Percentiles rank a stretch among this genome's conserved stretches.
phyloP scores from a whole-genome alignment of 2,888 invertebrate species.

The Euzetes globulus region DNA sequence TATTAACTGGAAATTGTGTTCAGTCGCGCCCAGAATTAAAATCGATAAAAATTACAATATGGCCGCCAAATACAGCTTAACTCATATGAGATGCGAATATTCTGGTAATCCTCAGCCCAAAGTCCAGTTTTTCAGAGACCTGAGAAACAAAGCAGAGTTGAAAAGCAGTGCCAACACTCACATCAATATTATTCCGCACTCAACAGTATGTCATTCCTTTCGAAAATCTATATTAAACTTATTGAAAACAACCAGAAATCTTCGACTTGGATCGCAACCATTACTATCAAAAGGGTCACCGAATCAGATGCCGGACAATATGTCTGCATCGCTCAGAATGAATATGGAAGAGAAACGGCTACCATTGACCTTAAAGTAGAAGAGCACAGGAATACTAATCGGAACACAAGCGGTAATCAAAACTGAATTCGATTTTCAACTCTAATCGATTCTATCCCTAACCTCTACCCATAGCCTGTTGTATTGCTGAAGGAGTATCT shows the following conservation, averaged over 20 bases:
- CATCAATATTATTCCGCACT: constrained; percentile 32
- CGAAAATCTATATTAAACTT: background rate
- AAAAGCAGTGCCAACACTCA: constrained; percentile 1
- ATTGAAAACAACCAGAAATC: constrained; percentile 6
- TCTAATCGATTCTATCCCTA: background rate
- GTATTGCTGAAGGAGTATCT: constrained; percentile 69
- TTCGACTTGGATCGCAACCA: constrained; percentile 31
- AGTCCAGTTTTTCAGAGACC: constrained; percentile 47
- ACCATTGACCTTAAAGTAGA: constrained; percentile 37
- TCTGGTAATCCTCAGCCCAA: constrained; percentile 71
- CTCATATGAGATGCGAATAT: constrained; percentile 67
- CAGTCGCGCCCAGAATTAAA: constrained; percentile 31
- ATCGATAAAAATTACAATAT: constrained; percentile 18
- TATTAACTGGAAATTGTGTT: background rate
- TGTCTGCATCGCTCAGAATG: constrained; percentile 76
- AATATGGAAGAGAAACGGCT: constrained; percentile 55
- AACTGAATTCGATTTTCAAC: background rate
- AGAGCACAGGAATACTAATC: background rate
- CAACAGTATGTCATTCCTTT: constrained; percentile 2
- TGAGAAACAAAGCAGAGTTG: background rate
- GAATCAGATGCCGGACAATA: constrained; percentile 67
- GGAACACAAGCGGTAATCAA: constrained; percentile 25
- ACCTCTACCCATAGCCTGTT: constrained; percentile 64
- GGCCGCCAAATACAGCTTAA: constrained; percentile 65
- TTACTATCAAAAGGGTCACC: constrained; percentile 21